Percentiles rank a stretch among this genome's conserved stretches.
Evolutionary conservation across 2,888 invertebrate species (phyloP).

Genomic region (Noctua pronuba): DNA sequence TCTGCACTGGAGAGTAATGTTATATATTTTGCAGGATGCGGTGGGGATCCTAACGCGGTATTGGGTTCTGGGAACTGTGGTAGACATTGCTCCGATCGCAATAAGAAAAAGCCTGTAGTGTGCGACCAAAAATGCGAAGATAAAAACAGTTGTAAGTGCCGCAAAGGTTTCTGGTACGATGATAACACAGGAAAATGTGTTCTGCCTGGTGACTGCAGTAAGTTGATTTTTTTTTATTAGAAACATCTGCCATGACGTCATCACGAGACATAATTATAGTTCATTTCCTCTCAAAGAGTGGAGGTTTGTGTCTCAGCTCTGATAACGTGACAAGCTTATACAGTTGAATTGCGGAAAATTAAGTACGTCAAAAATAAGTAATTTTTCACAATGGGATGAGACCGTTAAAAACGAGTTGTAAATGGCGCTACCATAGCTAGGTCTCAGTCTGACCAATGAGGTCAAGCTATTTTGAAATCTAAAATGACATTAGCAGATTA

Average conservation of each 20-base stretch:
- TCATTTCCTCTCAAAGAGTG: not conserved
- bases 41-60: constrained; percentile 64
- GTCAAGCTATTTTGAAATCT: not conserved
- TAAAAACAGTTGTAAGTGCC: constrained; percentile 47
- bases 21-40: constrained; percentile 58
- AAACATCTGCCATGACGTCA: not conserved
- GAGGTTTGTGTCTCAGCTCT: not conserved
- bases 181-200: constrained; percentile 28
- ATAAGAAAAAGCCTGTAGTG: constrained; percentile 23
- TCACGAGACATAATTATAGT: not conserved
- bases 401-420: not conserved
- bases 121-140: constrained; percentile 56
- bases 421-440: not conserved
- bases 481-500: not conserved
- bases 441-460: not conserved
- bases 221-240: not conserved
- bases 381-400: not conserved
- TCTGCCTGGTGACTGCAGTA: constrained; percentile 17
- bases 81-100: constrained; percentile 63
- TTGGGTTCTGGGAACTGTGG: constrained; percentile 71
- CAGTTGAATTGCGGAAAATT: not conserved
- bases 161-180: constrained; percentile 10
- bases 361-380: not conserved
- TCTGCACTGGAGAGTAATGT: constrained; percentile 1
- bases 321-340: too few species aligned